Conservation (phyloP, 2,797 vertebrate genomes). For the Apogon hyalosoma region DNA sequence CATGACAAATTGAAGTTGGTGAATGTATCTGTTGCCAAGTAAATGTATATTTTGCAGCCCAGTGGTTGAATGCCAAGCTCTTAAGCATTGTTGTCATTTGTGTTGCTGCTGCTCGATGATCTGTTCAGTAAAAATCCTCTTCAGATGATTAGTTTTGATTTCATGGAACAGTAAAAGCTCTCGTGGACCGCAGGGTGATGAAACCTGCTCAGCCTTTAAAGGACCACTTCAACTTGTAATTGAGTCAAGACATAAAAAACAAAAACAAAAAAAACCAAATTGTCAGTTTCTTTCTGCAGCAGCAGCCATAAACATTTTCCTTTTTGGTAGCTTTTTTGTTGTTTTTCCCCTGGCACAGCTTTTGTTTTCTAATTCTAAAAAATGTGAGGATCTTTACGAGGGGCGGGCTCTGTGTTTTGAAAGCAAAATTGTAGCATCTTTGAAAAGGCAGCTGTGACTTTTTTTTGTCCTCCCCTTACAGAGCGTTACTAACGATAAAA, state of each 20-base stretch:
- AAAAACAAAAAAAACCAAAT: background rate
- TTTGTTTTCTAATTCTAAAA: constrained; percentile 27
- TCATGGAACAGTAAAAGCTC: constrained; percentile 13
- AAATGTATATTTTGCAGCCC: constrained; percentile 47
- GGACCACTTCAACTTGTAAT: constrained; percentile 22
- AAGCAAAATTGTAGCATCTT: constrained; percentile 84
- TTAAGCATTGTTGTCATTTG: constrained; percentile 6
- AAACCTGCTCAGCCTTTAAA: constrained; percentile 12
- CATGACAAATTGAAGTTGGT: constrained; percentile 41
- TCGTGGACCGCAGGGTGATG: constrained; percentile 12
- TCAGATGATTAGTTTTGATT: constrained; percentile 2
- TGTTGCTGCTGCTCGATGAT: constrained; percentile 39
- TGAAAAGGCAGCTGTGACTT: constrained; percentile 82
- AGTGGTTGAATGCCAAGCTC: constrained; percentile 47
- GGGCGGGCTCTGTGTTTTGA: constrained; percentile 48
- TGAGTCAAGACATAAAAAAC: background rate
- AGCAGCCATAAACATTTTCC: constrained; percentile 16
- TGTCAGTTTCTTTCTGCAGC: constrained; percentile 19
- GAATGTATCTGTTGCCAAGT: constrained; percentile 70
- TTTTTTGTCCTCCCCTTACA: constrained; percentile 48
- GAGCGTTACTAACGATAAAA: constrained; percentile 48
- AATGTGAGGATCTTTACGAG: constrained; percentile 46
- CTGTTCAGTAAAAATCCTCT: constrained; percentile 12
- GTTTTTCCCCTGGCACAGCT: constrained; percentile 22
- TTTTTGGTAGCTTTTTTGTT: background rate